phyloP scores from a whole-genome alignment of 2,113 vertebrate species.

The Empidonax alnorum region DNA sequence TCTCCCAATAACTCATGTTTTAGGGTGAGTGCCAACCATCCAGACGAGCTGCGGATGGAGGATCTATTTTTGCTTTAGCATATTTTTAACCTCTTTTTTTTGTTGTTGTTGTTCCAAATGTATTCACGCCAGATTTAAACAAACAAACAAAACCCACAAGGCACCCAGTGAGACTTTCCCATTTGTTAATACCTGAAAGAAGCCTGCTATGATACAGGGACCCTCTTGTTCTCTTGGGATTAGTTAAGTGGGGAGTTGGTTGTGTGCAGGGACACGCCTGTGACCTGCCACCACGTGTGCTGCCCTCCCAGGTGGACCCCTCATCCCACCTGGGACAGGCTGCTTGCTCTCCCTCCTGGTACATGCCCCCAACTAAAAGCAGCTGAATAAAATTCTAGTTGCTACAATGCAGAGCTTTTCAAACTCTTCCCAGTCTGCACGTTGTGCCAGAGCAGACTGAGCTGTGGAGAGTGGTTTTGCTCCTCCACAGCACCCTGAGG shows the following conservation, averaged over 20 bases:
- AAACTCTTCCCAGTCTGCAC: background rate
- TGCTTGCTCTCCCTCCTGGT: background rate
- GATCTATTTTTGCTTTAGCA: slow-evolving; percentile 48
- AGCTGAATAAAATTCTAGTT: background rate
- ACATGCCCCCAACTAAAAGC: background rate
- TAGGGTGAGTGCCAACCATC: slow-evolving; percentile 25
- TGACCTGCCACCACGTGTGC: accelerated
- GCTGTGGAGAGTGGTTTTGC: background rate
- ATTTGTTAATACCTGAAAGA: background rate
- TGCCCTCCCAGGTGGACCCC: background rate
- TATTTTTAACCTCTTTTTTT: slow-evolving; percentile 50
- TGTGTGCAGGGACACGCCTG: background rate
- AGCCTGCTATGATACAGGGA: background rate
- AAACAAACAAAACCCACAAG: slow-evolving; percentile 1
- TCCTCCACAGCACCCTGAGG: background rate
- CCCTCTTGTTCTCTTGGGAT: background rate
- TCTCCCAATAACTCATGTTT: background rate
- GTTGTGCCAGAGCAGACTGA: background rate
- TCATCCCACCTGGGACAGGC: background rate
- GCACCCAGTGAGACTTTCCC: background rate
- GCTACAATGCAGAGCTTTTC: background rate
- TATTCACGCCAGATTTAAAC: background rate
- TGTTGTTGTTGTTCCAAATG: background rate
- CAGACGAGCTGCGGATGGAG: slow-evolving; percentile 2
- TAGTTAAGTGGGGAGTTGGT: background rate